Conservation (phyloP, 1,140 invertebrate species). For the Drosophila persimilis region DNA sequence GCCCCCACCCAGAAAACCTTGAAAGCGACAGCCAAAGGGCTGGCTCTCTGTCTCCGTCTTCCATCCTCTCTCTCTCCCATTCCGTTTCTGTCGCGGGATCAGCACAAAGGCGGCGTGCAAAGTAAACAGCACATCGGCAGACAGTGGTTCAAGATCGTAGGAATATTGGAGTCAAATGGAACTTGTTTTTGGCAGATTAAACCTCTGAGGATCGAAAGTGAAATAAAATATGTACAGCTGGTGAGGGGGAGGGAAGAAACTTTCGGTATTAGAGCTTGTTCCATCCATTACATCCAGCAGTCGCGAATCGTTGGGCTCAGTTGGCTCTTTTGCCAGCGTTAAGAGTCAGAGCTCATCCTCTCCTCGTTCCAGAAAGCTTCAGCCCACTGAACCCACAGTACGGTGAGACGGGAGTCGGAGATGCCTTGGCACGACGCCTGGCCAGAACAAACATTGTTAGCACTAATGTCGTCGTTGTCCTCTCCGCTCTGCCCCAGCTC, state of each 20-base stretch:
- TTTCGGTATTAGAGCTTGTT: background rate
- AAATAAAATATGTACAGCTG: too few species aligned
- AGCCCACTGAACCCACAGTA: conserved; percentile 11
- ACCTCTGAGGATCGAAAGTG: background rate
- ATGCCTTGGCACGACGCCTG: conserved; percentile 56
- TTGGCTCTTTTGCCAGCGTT: too few species aligned
- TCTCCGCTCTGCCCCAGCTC: background rate
- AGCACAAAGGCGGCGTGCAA: conserved; percentile 71
- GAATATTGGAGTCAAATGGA: background rate
- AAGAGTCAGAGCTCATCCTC: too few species aligned
- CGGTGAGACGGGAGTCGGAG: conserved; percentile 10
- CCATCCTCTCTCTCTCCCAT: background rate
- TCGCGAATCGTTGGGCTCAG: too few species aligned
- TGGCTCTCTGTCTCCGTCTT: conserved; percentile 22
- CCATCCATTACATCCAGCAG: background rate
- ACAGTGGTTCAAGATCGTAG: conserved; percentile 20
- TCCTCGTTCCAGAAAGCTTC: too few species aligned
- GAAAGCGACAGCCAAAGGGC: conserved; percentile 54
- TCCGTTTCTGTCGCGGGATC: conserved; percentile 58
- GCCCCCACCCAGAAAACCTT: conserved; percentile 56
- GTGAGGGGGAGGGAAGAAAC: too few species aligned
- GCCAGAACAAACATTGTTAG: conserved; percentile 79
- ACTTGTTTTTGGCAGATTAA: background rate
- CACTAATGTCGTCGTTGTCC: conserved; percentile 74
- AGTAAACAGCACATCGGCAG: conserved; percentile 62